Conservation (phyloP, 2,888 invertebrate species). For the Cheilosia urbana region DNA sequence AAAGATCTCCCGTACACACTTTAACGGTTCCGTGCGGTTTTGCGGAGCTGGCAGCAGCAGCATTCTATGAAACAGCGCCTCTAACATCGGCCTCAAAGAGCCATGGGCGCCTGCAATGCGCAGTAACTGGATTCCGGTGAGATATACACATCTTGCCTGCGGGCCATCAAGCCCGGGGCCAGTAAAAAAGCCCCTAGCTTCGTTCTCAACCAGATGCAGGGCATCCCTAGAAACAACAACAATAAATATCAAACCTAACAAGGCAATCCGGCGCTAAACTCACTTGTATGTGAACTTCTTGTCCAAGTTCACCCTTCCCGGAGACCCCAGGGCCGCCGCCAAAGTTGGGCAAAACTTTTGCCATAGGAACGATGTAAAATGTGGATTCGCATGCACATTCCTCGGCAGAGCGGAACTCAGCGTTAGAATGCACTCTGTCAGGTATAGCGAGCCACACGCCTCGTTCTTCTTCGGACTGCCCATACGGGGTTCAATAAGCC, state of each 20-base stretch:
- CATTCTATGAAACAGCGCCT: constrained; percentile 97
- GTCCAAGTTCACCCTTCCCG: constrained; percentile 88
- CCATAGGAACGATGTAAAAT: constrained; percentile 95
- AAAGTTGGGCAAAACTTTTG: constrained; percentile 96
- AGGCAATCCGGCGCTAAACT: constrained; percentile 75
- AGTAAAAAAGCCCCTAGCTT: constrained; percentile 83
- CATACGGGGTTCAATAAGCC: constrained; percentile 90
- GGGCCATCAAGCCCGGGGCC: constrained; percentile 88
- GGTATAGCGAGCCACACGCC: constrained; percentile 86
- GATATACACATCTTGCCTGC: constrained; percentile 94
- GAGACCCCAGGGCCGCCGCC: constrained; percentile 94
- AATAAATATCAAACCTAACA: background rate
- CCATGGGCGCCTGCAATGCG: constrained; percentile 94
- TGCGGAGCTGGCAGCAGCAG: constrained; percentile 93
- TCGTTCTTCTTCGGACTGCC: constrained; percentile 83
- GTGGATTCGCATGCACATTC: constrained; percentile 92
- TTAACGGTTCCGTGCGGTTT: constrained; percentile 93
- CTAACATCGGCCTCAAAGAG: constrained; percentile 94
- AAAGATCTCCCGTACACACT: constrained; percentile 91
- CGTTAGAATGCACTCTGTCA: constrained; percentile 94
- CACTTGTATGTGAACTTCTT: constrained; percentile 90
- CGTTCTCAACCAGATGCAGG: constrained; percentile 83
- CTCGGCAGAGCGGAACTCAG: constrained; percentile 93
- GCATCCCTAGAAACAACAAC: constrained; percentile 80
- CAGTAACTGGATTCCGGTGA: constrained; percentile 94